Evolutionary conservation across 1,140 invertebrate genomes (phyloP).

Genomic region (Scaptomyza graminum): DNA sequence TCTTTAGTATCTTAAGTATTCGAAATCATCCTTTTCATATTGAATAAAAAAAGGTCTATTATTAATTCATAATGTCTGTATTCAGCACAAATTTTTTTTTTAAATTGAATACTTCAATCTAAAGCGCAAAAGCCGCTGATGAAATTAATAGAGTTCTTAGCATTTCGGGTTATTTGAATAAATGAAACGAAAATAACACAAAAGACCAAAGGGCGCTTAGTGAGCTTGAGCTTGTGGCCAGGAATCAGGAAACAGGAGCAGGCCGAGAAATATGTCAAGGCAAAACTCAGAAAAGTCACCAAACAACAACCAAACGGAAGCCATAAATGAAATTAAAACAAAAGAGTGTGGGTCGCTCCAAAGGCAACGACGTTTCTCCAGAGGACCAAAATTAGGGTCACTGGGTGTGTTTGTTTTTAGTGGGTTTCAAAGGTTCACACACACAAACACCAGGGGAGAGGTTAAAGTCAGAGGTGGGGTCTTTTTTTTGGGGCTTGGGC

Average conservation of each 20-base stretch:
- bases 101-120: conserved; percentile 12
- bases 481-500: conserved; percentile 8
- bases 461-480: neutral
- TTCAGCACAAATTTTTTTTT: neutral
- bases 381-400: conserved; percentile 81
- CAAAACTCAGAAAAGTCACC: conserved; percentile 57
- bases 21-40: neutral
- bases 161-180: conserved; percentile 37
- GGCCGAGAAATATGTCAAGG: conserved; percentile 32
- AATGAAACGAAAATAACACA: conserved; percentile 47
- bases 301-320: conserved; percentile 69
- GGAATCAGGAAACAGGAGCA: neutral
- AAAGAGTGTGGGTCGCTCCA: conserved; percentile 36
- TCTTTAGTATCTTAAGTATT: too few species aligned
- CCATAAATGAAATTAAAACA: conserved; percentile 83
- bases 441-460: neutral
- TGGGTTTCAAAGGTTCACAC: conserved; percentile 18
- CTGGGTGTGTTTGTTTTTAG: conserved; percentile 71
- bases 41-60: too few species aligned
- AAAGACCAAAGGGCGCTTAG: conserved; percentile 18
- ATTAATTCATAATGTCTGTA: neutral
- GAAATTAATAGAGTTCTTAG: conserved; percentile 50
- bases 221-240: neutral
- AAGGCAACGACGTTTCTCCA: conserved; percentile 65
- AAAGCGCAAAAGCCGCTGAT: conserved; percentile 26